Conservation (phyloP, 2,797 vertebrate species). For the Morus bassanus region DNA sequence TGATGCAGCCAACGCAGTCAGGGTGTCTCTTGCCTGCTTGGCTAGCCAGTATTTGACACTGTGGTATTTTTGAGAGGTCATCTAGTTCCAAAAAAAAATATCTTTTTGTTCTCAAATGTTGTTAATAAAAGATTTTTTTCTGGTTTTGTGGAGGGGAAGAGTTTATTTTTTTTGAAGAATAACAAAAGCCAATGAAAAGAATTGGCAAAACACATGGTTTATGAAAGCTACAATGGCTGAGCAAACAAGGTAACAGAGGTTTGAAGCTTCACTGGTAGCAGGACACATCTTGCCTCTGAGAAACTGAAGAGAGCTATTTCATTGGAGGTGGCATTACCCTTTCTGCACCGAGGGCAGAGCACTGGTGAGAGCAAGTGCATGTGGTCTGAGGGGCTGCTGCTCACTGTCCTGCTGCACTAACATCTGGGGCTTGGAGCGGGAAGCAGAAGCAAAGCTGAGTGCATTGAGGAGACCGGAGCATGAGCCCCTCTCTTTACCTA, state of each 20-base stretch:
- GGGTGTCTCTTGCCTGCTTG: not conserved
- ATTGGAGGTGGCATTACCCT: not conserved
- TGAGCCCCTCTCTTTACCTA: not conserved
- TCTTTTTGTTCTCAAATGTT: not conserved
- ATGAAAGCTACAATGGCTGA: not conserved
- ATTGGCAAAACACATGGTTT: not conserved
- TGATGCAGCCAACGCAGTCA: not conserved
- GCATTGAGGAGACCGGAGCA: not conserved
- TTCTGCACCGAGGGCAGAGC: not conserved
- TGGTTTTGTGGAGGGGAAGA: not conserved
- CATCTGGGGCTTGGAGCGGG: rapidly evolving
- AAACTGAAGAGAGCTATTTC: not conserved
- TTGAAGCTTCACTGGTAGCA: not conserved
- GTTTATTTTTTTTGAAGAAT: not conserved
- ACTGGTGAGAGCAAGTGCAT: rapidly evolving
- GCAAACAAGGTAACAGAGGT: not conserved
- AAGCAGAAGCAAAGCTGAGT: not conserved
- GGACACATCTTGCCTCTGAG: not conserved
- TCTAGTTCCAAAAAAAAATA: not conserved
- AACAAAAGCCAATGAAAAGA: not conserved
- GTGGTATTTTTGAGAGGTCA: not conserved
- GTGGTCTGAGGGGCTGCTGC: not conserved
- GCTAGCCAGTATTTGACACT: not conserved
- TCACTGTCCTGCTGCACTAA: not conserved
- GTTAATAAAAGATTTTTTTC: not conserved